Evolutionary conservation across 2,888 invertebrate genomes (phyloP), one percentile per base, ranked within the genome.

Genomic region (Epinotia bilunana): DNA sequence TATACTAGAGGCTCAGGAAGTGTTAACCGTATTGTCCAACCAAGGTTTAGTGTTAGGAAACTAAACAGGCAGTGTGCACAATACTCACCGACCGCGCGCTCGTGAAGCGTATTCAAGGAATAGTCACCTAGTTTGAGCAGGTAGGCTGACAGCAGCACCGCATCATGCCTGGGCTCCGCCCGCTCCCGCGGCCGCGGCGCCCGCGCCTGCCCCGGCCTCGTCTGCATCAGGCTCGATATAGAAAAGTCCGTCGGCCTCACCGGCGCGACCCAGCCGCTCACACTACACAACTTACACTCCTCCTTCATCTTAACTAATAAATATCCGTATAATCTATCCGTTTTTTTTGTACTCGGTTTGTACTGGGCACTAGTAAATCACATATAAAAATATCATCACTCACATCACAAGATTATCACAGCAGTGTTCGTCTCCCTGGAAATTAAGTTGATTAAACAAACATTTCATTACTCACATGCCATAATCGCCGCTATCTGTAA

Each of bases 291-390:
- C 80, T 92, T 93, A 82, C 94, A 94, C 88, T 94, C 94, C 84
- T 94, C 93, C 87, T 94, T 94, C 94, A 94, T 94, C 88, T 85
- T 87, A 86, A 88, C 87, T 88, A 89, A 83, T 85, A 88, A 86
- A 88, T 83, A 68, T 68, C 68, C 58, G 57, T 68, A 69, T 60
- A 86, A 79, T 86, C 86, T 90, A 84, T 91, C 92, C 92, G 91
- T 90, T 93, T 93, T 93, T 93, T 91, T 93, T 92, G 94, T 94
- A 94, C 94, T 94, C 92, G 93, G 93, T 93, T 92, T 93, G 94
- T 94, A 94, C 94, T 91, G 90, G 92, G 91, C 92, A 92, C 91
- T 92, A 89, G 87, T 94, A 93, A 93, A 94, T 94, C 92, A 94
- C 93, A 93, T 93, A 93, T 89, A 94, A 92, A 93, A 93, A 93